phyloP scores from a whole-genome alignment of 2,113 vertebrate species.

The Dasypus novemcinctus region DNA sequence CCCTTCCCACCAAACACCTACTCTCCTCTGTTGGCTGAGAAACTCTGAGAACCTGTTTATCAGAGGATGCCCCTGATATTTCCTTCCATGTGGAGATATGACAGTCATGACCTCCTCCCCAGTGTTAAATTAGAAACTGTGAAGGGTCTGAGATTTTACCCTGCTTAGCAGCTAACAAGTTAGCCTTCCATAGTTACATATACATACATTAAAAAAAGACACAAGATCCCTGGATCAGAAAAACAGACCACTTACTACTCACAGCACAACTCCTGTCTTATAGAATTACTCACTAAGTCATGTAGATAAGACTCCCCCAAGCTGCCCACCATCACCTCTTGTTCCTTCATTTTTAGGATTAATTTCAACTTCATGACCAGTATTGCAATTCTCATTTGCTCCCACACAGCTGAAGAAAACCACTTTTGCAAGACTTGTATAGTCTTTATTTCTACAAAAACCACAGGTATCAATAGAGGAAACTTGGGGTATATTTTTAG shows the following conservation, averaged over 20 bases:
- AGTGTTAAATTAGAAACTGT: not conserved
- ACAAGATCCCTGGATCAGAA: constrained; percentile 51
- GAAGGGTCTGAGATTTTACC: constrained; percentile 24
- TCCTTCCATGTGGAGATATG: not conserved
- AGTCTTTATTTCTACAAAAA: not conserved
- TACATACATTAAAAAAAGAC: constrained; percentile 51
- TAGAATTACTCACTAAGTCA: constrained; percentile 27
- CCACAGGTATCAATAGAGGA: not conserved
- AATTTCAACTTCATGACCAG: not conserved
- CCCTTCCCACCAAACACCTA: not conserved
- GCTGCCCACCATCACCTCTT: not conserved
- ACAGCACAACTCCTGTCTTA: constrained; percentile 23
- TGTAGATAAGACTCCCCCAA: not conserved
- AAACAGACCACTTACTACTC: constrained; percentile 44
- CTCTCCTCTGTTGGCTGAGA: not conserved
- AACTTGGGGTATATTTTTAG: not conserved
- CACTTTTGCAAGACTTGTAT: not conserved
- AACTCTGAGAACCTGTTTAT: not conserved
- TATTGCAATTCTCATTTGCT: not conserved
- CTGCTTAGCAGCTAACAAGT: constrained; percentile 17
- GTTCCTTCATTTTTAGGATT: not conserved
- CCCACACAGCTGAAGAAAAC: not conserved
- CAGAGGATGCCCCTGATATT: not conserved
- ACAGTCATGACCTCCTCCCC: not conserved
- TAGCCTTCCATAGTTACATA: not conserved